Conservation (phyloP, 2,797 vertebrate genomes). For the Nannoperca australis region DNA sequence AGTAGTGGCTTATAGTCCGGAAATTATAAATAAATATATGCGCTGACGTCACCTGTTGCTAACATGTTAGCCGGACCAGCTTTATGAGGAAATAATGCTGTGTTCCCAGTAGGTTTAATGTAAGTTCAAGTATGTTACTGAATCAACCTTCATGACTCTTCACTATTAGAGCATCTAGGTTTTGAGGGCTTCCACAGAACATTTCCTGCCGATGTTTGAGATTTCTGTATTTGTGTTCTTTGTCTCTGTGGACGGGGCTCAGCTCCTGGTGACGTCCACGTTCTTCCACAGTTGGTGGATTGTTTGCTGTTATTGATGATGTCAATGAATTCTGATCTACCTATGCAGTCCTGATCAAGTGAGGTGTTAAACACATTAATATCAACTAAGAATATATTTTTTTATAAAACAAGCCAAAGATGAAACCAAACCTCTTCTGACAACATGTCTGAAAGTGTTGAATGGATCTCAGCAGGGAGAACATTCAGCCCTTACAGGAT, state of each 20-base stretch:
- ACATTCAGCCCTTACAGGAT: neutral
- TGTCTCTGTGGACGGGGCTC: no score
- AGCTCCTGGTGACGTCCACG: no score
- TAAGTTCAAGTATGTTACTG: neutral
- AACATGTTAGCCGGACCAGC: neutral
- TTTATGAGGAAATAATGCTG: neutral
- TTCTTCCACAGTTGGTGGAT: no score
- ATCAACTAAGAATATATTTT: neutral
- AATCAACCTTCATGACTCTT: no score
- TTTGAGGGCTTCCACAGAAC: no score
- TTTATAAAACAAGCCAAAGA: neutral
- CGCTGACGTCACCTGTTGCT: no score
- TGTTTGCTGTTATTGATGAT: neutral
- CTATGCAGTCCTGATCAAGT: neutral
- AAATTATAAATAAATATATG: no score
- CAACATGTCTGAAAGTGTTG: neutral
- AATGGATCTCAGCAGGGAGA: constrained; percentile 8
- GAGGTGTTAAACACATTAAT: neutral
- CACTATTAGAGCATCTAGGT: no score
- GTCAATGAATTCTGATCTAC: neutral
- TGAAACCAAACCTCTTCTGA: neutral
- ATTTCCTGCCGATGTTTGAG: neutral
- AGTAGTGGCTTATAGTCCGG: no score
- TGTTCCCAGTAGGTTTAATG: neutral
- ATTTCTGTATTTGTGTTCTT: neutral